These are phyloP conservation scores for Tetragonula clypearis DNA, from an alignment of 1,140 invertebrate genomes.

Conservation along the genomic window DNA sequence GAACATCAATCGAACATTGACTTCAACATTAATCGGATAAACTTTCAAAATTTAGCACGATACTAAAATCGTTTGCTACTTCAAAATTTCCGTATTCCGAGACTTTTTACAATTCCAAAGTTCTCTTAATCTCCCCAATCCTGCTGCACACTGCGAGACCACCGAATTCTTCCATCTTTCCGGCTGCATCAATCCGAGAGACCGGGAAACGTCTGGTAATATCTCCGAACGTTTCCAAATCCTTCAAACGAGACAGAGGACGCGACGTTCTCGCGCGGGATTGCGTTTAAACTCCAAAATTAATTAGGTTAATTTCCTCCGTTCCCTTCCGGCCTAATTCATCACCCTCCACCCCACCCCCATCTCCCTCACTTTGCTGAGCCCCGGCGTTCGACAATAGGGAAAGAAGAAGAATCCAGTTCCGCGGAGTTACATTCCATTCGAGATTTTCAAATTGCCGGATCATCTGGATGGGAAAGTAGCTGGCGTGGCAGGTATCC, in stretches of 20 bases:
- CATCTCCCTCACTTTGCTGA: no score
- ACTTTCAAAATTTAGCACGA: no score
- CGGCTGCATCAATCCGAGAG: background rate
- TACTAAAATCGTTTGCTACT: no score
- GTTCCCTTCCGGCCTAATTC: background rate
- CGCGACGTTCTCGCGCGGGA: background rate
- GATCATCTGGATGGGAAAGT: slow-evolving; percentile 73
- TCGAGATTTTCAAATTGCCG: slow-evolving; percentile 76
- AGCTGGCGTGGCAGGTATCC: slow-evolving; percentile 70
- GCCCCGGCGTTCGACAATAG: slow-evolving; percentile 15
- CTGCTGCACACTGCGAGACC: background rate
- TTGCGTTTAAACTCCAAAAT: background rate
- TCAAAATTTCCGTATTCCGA: background rate
- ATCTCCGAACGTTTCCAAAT: background rate
- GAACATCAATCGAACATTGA: no score
- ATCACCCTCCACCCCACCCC: background rate
- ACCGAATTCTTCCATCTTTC: background rate
- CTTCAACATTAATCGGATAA: no score
- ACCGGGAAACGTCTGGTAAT: background rate
- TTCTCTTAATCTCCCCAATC: background rate
- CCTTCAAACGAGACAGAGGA: background rate
- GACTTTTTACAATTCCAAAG: no score
- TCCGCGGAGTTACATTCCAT: slow-evolving; percentile 64
- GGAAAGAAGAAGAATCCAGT: slow-evolving; percentile 21
- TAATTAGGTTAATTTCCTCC: slow-evolving; percentile 25